phyloP scores from a whole-genome alignment of 2,888 invertebrate genomes.

The Cryptus viduatorius region DNA sequence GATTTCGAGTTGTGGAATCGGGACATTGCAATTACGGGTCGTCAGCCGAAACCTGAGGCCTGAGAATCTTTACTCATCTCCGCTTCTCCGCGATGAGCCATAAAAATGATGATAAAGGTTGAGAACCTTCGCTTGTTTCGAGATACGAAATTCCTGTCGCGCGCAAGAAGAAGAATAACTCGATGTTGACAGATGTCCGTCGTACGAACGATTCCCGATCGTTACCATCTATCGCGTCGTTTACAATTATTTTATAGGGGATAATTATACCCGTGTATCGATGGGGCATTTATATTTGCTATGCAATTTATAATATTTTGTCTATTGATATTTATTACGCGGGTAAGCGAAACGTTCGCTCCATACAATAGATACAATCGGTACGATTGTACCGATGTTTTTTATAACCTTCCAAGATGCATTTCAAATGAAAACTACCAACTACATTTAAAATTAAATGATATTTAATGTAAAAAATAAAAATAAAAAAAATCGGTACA shows the following conservation, averaged over 20 bases:
- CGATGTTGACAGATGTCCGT: not conserved
- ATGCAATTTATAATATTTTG: constrained; percentile 68
- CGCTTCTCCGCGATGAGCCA: not conserved
- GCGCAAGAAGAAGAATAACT: not conserved
- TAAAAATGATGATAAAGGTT: not conserved
- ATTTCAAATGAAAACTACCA: not conserved
- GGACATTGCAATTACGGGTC: not conserved
- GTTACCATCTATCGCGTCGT: constrained; percentile 22
- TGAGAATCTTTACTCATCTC: not conserved
- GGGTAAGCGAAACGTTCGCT: constrained; percentile 60
- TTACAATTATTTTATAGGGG: constrained; percentile 36
- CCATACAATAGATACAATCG: not conserved
- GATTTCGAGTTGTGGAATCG: constrained; percentile 3
- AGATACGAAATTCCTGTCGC: constrained; percentile 10
- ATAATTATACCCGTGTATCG: constrained; percentile 41
- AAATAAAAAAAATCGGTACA: no score
- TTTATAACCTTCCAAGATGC: not conserved
- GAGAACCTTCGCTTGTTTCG: constrained; percentile 55
- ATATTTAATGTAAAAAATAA: not conserved
- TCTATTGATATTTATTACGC: constrained; percentile 62
- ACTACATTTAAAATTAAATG: not conserved
- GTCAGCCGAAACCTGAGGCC: not conserved
- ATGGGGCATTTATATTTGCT: constrained; percentile 44
- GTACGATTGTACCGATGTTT: not conserved
- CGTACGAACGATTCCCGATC: not conserved